Conservation (phyloP, 2,888 invertebrate genomes). For the Torymus tubicola region DNA sequence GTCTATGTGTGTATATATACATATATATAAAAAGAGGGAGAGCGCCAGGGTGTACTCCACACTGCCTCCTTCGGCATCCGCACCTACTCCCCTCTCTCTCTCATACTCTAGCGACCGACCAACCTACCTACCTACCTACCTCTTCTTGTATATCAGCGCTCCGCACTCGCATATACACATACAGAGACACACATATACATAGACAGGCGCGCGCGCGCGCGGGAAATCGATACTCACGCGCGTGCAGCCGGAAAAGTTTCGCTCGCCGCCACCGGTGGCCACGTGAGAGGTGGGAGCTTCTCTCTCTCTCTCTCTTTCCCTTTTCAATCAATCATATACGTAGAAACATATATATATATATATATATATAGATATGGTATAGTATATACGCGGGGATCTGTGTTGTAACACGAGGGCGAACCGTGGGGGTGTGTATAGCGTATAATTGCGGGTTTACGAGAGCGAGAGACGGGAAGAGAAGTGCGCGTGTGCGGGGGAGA, state of each 20-base stretch:
- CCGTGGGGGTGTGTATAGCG: too few relatives aligned
- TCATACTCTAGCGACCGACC: background rate
- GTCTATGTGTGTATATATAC: too few relatives aligned
- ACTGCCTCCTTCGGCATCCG: slow-evolving; percentile 37
- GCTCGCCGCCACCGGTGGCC: background rate
- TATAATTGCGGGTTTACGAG: too few relatives aligned
- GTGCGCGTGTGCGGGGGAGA: too few relatives aligned
- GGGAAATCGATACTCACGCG: slow-evolving; percentile 6
- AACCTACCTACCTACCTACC: background rate
- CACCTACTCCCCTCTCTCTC: background rate
- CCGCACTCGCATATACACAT: background rate
- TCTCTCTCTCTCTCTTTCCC: slow-evolving; percentile 14
- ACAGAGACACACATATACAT: too few relatives aligned
- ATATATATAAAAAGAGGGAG: slow-evolving; percentile 29
- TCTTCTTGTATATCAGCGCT: slow-evolving; percentile 28
- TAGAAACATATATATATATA: too few relatives aligned
- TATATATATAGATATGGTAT: too few relatives aligned
- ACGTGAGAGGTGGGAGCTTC: too few relatives aligned
- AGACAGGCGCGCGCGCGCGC: background rate
- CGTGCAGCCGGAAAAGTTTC: background rate
- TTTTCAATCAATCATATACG: background rate
- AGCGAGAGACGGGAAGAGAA: too few relatives aligned
- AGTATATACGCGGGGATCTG: too few relatives aligned
- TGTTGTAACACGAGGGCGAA: too few relatives aligned
- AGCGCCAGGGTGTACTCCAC: slow-evolving; percentile 38